Conservation (phyloP, 2,888 invertebrate species). For the Polydrusus cervinus region DNA sequence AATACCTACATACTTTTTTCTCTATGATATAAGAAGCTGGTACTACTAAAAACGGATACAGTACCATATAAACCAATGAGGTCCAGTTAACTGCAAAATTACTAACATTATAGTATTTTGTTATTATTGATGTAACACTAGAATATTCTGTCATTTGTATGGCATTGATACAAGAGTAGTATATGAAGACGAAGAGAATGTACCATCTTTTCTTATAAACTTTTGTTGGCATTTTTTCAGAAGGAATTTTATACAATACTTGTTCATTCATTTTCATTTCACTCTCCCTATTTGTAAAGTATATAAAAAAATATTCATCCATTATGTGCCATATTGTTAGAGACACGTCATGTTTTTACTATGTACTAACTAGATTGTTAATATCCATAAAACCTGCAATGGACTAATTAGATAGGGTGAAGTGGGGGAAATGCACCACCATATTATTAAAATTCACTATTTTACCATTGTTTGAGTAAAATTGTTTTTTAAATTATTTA, state of each 20-base stretch:
- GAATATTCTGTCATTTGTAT: conserved; percentile 98
- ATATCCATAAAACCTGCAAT: too few species aligned
- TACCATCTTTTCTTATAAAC: conserved; percentile 84
- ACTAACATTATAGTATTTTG: conserved; percentile 82
- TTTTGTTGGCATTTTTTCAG: conserved; percentile 6
- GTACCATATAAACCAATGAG: conserved; percentile 96
- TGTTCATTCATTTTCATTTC: not conserved
- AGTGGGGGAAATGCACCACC: too few species aligned
- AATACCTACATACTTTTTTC: conserved; percentile 81
- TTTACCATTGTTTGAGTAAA: too few species aligned
- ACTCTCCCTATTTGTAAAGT: not conserved
- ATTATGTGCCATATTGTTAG: too few species aligned
- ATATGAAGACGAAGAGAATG: conserved; percentile 86
- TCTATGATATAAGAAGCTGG: conserved; percentile 97
- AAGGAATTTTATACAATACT: not conserved
- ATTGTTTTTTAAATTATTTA: too few species aligned
- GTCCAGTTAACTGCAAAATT: conserved; percentile 92
- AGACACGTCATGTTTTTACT: too few species aligned
- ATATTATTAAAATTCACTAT: too few species aligned
- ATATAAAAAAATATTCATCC: too few species aligned
- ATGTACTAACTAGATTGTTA: too few species aligned
- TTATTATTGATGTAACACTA: conserved; percentile 89
- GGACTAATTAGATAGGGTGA: too few species aligned
- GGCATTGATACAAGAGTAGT: conserved; percentile 90
- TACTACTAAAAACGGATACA: conserved; percentile 95